A percentile compares a stretch with the other conserved stretches of the same genome.
phyloP scores from a whole-genome alignment of 1,140 invertebrate genomes.

The Drosophila burlai region DNA sequence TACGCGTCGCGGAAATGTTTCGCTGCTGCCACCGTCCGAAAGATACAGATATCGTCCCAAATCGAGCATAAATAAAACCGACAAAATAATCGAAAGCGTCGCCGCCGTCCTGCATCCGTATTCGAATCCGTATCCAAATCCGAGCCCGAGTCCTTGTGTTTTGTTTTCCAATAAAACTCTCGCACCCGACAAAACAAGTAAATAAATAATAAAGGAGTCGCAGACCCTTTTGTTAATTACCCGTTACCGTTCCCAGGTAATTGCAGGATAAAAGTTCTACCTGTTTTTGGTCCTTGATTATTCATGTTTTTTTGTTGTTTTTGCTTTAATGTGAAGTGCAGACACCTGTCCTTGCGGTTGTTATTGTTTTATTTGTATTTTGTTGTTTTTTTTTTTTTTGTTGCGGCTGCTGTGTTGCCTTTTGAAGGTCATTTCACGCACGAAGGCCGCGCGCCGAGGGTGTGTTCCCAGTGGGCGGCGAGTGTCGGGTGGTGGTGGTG shows the following conservation, averaged over 20 bases:
- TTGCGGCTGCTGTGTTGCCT: conserved; percentile 51
- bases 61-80: conserved; percentile 19
- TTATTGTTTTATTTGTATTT: conserved; percentile 41
- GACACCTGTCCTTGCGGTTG: conserved; percentile 57
- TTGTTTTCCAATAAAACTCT: conserved; percentile 1
- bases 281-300: not conserved
- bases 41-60: conserved; percentile 17
- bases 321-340: conserved; percentile 31
- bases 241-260: conserved; percentile 17
- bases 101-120: conserved; percentile 22
- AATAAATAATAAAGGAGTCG: not conserved
- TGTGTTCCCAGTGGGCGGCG: conserved; percentile 14
- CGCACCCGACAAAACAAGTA: not conserved
- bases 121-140: not conserved
- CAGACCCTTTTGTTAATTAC: not conserved
- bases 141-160: not conserved
- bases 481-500: not conserved
- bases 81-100: conserved; percentile 16
- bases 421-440: conserved; percentile 78
- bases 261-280: conserved; percentile 21
- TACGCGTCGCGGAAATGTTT: conserved; percentile 83
- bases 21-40: conserved; percentile 66
- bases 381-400: not conserved
- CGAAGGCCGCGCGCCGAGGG: conserved; percentile 41
- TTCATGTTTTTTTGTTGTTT: not conserved